phyloP scores from a whole-genome alignment of 2,113 vertebrate species.

The Apistogramma diplotaenia region DNA sequence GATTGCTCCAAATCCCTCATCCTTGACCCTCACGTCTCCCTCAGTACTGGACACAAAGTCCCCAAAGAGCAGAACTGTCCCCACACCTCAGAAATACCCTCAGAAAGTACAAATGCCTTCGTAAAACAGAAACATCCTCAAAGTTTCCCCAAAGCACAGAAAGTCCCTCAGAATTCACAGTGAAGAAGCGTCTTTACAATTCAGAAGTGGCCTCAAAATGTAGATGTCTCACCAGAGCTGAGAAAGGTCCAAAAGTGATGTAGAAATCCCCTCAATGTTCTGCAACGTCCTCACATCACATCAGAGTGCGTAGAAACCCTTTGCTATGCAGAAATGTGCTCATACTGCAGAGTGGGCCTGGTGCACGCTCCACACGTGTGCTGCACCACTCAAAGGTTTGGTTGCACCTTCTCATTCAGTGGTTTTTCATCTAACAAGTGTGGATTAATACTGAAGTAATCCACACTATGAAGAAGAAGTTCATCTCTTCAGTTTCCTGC shows the following conservation, averaged over 20 bases:
- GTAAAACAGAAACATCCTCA: not conserved
- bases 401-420: no score
- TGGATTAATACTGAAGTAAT: no score
- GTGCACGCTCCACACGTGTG: not conserved
- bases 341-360: not conserved
- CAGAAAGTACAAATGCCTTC: not conserved
- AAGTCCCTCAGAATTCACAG: not conserved
- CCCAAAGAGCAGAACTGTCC: not conserved
- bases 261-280: not conserved
- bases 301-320: not conserved
- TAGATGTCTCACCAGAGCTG: not conserved
- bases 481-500: no score
- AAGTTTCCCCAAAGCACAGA: not conserved
- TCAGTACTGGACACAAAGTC: not conserved
- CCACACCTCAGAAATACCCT: not conserved
- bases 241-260: not conserved
- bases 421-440: no score
- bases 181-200: no score
- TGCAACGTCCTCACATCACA: fast-evolving
- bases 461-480: no score
- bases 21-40: not conserved
- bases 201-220: not conserved
- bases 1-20: not conserved
- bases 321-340: not conserved
- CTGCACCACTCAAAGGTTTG: no score